Evolutionary conservation across 2,888 invertebrate genomes (phyloP), one percentile per base, ranked within the genome.

Genomic region (Thymelicus acteon): DNA sequence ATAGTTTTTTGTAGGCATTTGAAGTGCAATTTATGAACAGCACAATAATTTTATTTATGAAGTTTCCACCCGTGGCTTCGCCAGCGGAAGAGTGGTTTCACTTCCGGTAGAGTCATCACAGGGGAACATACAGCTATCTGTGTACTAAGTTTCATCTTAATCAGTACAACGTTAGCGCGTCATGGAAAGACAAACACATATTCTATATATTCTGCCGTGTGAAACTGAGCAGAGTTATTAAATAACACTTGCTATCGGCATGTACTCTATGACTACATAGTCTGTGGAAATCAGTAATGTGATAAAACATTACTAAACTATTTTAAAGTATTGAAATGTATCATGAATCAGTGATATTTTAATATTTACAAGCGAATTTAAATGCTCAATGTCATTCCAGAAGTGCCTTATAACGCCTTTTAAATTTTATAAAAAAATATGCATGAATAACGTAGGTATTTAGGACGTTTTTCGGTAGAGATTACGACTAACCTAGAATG

Each of bases 371-470:
- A 76, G 60, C 52, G 44, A 75, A 70, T 64, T 64, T 48, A 80
- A 79, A 75, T 78, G 91, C 92, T 90, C 92, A 91, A 91, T 92
- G 92, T 92, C 92, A 91, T 90, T 92, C 90, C 85, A 79, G 78
- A 80, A 84, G 90, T 91, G 89, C 90, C 90, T 91, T 87, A 81
- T 74, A 63, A 72, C 66, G 62, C 64, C 61, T 72, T 63, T 57
- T 54, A 61, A 72, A 69, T 64, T 62, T 63, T 52, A 67, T 63
- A 58, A 54, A 54, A 60, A 60, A 47, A 44, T 54, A 64, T 64
- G 68, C 64, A 69, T 72, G 57, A 72, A 62, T 63, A 60, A 44
- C 8, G 72, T 84, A 82, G 78, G 77, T 82, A 82, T 82, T 84
- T 82, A 80, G 71, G 74, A 75, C 73, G 80, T 78, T 72, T 77